A percentile compares a stretch with the other conserved stretches of the same genome.
Conservation (phyloP, 1,140 invertebrate species). For the Metaphire vulgaris region DNA sequence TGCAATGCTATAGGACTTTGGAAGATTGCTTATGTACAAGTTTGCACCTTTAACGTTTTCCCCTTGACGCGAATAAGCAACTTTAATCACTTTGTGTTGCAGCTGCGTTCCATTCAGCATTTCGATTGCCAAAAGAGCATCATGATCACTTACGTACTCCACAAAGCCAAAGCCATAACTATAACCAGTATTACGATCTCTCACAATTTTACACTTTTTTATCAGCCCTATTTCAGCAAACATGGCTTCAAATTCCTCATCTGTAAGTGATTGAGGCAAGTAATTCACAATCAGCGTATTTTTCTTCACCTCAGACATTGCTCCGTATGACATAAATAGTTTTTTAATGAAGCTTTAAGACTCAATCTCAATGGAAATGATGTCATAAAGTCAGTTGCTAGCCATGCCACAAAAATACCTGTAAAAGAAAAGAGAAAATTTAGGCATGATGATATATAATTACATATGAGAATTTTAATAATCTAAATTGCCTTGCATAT, state of each 20-base stretch:
- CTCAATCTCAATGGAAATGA: too few species aligned
- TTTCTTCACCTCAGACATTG: constrained; percentile 17
- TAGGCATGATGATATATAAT: too few species aligned
- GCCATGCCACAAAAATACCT: too few species aligned
- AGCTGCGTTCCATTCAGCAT: constrained; percentile 80
- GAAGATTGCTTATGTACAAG: constrained; percentile 85
- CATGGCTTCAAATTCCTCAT: constrained; percentile 79
- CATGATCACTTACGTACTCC: constrained; percentile 75
- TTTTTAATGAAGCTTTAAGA: too few species aligned
- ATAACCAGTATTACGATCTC: constrained; percentile 69
- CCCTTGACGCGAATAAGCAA: constrained; percentile 84
- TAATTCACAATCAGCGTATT: constrained; percentile 92
- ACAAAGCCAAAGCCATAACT: constrained; percentile 95
- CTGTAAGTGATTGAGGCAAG: constrained; percentile 83
- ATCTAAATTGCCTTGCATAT: too few species aligned
- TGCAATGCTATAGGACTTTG: constrained; percentile 60
- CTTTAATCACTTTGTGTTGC: constrained; percentile 77
- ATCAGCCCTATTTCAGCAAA: constrained; percentile 69
- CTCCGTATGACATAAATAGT: too few species aligned
- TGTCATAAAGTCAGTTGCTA: too few species aligned
- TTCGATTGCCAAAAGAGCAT: constrained; percentile 76
- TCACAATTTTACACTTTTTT: constrained; percentile 83
- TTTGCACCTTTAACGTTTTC: constrained; percentile 92
- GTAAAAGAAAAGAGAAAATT: too few species aligned
- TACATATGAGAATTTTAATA: too few species aligned